Base-by-base conservation (phyloP, 2,113 vertebrate species). In the Nothoprocta perdicaria region DNA sequence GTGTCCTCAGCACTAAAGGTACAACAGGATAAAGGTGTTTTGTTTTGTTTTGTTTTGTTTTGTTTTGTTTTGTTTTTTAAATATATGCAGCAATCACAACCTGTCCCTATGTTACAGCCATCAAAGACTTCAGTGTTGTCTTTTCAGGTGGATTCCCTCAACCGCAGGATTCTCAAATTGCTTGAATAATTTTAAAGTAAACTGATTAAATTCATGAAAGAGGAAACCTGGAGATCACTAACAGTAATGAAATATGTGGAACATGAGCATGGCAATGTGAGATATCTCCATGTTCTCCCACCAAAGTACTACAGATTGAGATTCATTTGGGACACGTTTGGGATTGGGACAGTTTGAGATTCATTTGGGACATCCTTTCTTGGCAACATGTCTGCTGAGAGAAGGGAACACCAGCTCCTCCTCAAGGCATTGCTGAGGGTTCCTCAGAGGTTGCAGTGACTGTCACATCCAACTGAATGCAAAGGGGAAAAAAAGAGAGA, bases 1-100 rank as follows among this genome's bases (percentile, higher is more conserved):
- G 83, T 97, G 89, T 96, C 97, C 80, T 95, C 97, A 10, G 89
- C 93, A 72, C 92, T 98, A 55, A 98, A 98, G 98, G 98, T 98
- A 97, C 14, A 73, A 62, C 0, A 1, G 74, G 46, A 76, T 84
- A 75, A 82, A 48, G 48, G 48, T 48, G 48, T 22, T 12, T 10
- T 48, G 48, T 23, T 48, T 48, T 48, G 9, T 5, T 43, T 43
- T 43, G 46, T 22, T 48, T 48, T 22, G 35, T 6, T 38, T 38
- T 38, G 35, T 6, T 38, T 38, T 38, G 35, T 6, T 38, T 38
- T 38, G 46, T 19, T 72, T 78, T 26, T 23, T 75, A 0, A 75
- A 41, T 80, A 52, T 60, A 8, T 35, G 29, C 29, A 45, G 40
- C 27, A 71, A 78, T 89, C 68, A 60, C 46, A 82, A 60, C 12